Conservation (phyloP, 2,888 invertebrate genomes). For the Harpalus rubripes region DNA sequence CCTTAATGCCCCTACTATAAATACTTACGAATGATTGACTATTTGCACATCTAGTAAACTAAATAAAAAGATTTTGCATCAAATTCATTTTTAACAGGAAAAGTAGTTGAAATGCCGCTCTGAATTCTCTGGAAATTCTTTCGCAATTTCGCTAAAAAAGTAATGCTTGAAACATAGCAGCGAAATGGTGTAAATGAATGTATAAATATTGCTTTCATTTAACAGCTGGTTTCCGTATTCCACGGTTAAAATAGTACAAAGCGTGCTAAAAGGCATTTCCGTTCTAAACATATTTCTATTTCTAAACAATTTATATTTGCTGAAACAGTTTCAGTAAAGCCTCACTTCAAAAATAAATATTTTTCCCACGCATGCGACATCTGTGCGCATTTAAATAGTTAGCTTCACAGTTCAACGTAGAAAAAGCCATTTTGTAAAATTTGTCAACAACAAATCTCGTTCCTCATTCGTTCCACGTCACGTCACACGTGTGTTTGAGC, state of each 20-base stretch:
- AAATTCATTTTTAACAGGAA: no score
- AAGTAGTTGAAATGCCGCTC: no score
- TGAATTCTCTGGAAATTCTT: no score
- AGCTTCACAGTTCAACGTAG: neutral
- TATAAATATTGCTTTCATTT: neutral
- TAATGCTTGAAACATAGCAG: neutral
- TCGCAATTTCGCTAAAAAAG: no score
- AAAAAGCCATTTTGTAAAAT: constrained; percentile 12
- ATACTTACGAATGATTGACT: no score
- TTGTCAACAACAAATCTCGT: constrained; percentile 35
- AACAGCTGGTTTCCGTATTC: neutral
- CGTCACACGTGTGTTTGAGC: constrained; percentile 20
- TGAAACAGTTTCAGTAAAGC: no score
- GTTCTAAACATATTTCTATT: neutral
- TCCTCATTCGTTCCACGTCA: constrained; percentile 16
- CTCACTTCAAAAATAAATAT: neutral
- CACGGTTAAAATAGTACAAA: neutral
- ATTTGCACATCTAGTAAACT: no score
- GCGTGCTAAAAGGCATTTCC: neutral
- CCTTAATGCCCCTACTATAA: no score
- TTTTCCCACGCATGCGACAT: neutral
- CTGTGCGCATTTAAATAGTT: neutral
- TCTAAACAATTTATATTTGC: neutral
- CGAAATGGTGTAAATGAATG: neutral
- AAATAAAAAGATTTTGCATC: no score